Conservation (phyloP, 2,888 invertebrate genomes). For the Cenopis cana region DNA sequence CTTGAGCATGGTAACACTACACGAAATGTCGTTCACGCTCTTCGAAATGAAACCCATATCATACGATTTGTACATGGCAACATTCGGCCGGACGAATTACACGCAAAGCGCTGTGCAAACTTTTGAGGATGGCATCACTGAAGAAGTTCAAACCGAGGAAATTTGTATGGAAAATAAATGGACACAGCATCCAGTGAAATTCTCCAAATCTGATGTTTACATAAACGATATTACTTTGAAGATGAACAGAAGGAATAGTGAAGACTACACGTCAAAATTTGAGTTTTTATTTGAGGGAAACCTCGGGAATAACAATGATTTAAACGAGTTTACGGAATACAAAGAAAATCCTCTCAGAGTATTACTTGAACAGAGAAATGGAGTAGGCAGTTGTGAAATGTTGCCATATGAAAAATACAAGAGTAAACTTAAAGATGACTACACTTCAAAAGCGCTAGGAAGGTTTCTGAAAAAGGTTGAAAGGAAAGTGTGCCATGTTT, state of each 20-base stretch:
- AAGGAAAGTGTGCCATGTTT: slow-evolving; percentile 62
- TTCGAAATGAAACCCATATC: slow-evolving; percentile 81
- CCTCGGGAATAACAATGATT: slow-evolving; percentile 49
- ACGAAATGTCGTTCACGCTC: slow-evolving; percentile 74
- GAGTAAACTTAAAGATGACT: slow-evolving; percentile 65
- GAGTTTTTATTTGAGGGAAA: slow-evolving; percentile 58
- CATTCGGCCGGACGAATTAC: slow-evolving; percentile 74
- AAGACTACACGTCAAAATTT: slow-evolving; percentile 66
- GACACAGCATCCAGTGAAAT: slow-evolving; percentile 76
- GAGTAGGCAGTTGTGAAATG: slow-evolving; percentile 67
- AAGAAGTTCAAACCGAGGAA: slow-evolving; percentile 75
- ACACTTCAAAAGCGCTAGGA: slow-evolving; percentile 58
- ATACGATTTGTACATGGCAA: slow-evolving; percentile 78
- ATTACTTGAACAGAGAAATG: slow-evolving; percentile 77
- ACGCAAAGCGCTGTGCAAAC: slow-evolving; percentile 75
- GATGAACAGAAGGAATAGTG: slow-evolving; percentile 55
- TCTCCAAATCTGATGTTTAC: slow-evolving; percentile 66
- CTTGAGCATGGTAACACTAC: slow-evolving; percentile 73
- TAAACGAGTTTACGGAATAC: slow-evolving; percentile 59
- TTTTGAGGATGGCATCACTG: slow-evolving; percentile 73
- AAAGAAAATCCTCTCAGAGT: slow-evolving; percentile 68
- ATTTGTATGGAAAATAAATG: slow-evolving; percentile 66
- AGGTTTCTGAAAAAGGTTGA: slow-evolving; percentile 72
- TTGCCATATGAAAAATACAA: slow-evolving; percentile 68
- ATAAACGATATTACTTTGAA: slow-evolving; percentile 49